These are phyloP conservation scores for Mythimna impura DNA, from an alignment of 2,888 invertebrate species.

Conservation along the genomic window DNA sequence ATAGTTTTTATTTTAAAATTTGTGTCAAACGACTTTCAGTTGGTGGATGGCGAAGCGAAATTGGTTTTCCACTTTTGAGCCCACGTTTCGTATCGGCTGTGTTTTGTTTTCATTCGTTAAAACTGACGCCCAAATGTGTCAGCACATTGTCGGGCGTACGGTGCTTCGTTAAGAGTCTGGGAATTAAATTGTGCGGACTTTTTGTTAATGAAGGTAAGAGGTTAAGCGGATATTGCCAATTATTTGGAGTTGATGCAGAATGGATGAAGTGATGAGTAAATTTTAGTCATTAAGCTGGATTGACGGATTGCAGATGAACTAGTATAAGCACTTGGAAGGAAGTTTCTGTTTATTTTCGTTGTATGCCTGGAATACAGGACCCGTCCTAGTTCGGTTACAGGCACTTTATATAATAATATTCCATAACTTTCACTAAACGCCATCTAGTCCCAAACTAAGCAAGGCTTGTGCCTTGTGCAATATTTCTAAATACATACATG, in stretches of 20 bases:
- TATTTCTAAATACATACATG: no score
- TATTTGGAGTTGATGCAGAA: neutral
- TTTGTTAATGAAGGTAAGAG: constrained; percentile 26
- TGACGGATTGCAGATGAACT: no score
- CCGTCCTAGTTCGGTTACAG: no score
- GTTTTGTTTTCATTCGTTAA: constrained; percentile 70
- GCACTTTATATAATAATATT: no score
- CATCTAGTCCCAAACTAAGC: no score
- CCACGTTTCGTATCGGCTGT: constrained; percentile 63
- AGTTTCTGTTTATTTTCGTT: no score
- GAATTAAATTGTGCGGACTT: constrained; percentile 44
- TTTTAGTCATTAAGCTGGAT: no score
- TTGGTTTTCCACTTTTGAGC: constrained; percentile 80
- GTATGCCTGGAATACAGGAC: no score
- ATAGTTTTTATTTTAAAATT: constrained; percentile 68
- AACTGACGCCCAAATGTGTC: constrained; percentile 58
- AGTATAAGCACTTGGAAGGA: no score
- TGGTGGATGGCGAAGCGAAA: constrained; percentile 70
- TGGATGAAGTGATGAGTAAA: no score
- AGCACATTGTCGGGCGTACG: constrained; percentile 60
- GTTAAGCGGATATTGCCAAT: constrained; percentile 20
- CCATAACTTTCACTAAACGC: no score
- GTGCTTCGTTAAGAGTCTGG: constrained; percentile 44
- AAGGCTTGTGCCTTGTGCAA: no score
- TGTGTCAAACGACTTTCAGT: constrained; percentile 71